These are phyloP conservation scores for Oegoconia quadripuncta DNA, from an alignment of 2,888 invertebrate species.

Conservation along the genomic window DNA sequence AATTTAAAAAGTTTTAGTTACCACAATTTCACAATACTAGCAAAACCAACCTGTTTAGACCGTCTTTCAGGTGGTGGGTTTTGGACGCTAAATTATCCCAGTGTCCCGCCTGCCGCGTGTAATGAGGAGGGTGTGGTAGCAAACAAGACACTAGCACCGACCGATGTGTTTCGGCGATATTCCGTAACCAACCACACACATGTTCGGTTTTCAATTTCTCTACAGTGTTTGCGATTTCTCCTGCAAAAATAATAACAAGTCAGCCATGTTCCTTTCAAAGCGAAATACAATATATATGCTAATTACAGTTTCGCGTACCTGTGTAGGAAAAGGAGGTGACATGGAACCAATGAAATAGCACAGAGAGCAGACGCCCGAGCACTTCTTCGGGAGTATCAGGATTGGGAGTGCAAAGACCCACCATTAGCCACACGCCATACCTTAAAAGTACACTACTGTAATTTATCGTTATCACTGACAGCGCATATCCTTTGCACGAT, in stretches of 20 bases:
- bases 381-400: conserved; percentile 87
- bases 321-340: conserved; percentile 98
- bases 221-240: conserved; percentile 90
- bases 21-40: background rate
- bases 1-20: background rate
- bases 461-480: no score
- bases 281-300: no score
- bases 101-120: conserved; percentile 96
- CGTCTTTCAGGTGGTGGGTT: conserved; percentile 96
- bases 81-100: conserved; percentile 94
- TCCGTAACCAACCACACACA: conserved; percentile 93
- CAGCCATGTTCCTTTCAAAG: no score
- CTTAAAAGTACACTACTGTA: conserved; percentile 57
- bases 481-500: no score
- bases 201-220: conserved; percentile 95
- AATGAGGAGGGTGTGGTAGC: conserved; percentile 97
- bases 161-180: conserved; percentile 90
- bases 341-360: conserved; percentile 99
- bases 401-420: conserved; percentile 92
- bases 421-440: conserved; percentile 98
- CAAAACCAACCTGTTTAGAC: conserved; percentile 82
- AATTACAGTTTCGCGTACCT: conserved; percentile 74
- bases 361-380: conserved; percentile 94
- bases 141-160: conserved; percentile 95
- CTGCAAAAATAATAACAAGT: no score